These are phyloP conservation scores for Protonemura montana DNA, from an alignment of 2,888 invertebrate genomes.

Conservation along the genomic window DNA sequence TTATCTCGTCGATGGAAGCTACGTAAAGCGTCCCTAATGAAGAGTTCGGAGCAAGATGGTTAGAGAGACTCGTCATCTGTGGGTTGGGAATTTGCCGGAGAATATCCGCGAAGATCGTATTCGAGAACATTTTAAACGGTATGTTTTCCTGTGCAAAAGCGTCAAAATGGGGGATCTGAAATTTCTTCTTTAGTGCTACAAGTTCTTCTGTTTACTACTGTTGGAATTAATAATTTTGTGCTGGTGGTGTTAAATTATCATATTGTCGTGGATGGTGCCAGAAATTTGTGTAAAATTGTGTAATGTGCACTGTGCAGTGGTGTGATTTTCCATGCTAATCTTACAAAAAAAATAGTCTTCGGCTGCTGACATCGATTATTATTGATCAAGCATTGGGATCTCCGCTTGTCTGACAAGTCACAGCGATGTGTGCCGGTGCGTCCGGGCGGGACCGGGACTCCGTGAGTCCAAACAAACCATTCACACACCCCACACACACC, in stretches of 20 bases:
- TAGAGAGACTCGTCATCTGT: constrained; percentile 99
- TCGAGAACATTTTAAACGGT: constrained; percentile 98
- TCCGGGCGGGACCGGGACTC: constrained; percentile 42
- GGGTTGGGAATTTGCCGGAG: constrained; percentile 99
- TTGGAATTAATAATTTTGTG: neutral
- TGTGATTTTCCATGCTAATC: constrained; percentile 19
- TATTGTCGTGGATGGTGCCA: constrained; percentile 28
- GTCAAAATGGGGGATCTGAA: constrained; percentile 30
- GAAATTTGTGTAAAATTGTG: constrained; percentile 22
- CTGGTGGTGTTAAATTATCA: constrained; percentile 26
- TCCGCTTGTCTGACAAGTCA: neutral
- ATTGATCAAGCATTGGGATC: neutral
- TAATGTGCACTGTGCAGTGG: constrained; percentile 38
- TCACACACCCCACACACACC: constrained; percentile 27
- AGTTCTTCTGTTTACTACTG: neutral
- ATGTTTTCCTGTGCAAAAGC: constrained; percentile 58
- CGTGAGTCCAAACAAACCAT: constrained; percentile 49
- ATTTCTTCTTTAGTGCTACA: constrained; percentile 38
- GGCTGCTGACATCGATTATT: neutral
- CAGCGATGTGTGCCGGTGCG: neutral
- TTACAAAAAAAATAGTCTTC: neutral
- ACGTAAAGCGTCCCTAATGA: constrained; percentile 72
- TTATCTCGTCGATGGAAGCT: constrained; percentile 61
- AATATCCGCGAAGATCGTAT: constrained; percentile 97
- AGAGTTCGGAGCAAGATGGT: constrained; percentile 98